Evolutionary conservation across 2,888 invertebrate species (phyloP).

Genomic region (Ceriagrion tenellum): DNA sequence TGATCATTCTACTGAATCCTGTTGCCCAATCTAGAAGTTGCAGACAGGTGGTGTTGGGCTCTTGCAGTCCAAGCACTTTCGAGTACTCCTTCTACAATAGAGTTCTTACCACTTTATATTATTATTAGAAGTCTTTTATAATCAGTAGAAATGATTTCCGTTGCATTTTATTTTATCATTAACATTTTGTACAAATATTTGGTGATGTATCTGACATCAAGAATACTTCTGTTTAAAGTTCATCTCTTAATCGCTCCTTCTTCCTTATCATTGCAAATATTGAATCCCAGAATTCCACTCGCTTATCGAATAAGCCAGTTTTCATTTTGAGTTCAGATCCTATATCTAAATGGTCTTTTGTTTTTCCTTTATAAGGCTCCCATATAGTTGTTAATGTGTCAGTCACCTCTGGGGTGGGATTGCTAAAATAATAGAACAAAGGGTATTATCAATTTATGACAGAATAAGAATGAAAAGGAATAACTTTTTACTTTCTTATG

Average conservation of each 20-base stretch:
- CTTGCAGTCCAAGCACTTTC: too few relatives aligned
- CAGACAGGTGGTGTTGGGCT: too few relatives aligned
- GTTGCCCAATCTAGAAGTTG: too few relatives aligned
- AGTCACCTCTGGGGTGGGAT: slow-evolving; percentile 39
- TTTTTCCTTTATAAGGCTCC: slow-evolving; percentile 31
- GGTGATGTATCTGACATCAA: background rate
- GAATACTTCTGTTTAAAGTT: background rate
- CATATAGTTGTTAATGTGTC: background rate
- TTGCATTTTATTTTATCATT: background rate
- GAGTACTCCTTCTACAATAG: too few relatives aligned
- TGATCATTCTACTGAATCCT: too few relatives aligned
- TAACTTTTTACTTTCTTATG: too few relatives aligned
- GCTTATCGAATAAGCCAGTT: slow-evolving; percentile 28
- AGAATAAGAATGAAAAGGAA: too few relatives aligned
- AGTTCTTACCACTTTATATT: too few relatives aligned
- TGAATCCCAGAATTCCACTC: slow-evolving; percentile 1
- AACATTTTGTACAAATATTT: background rate
- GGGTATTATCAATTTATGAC: background rate
- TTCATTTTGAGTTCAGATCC: slow-evolving; percentile 41
- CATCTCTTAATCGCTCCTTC: slow-evolving; percentile 35
- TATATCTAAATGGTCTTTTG: slow-evolving; percentile 43
- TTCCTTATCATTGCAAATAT: slow-evolving; percentile 29
- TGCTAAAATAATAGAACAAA: background rate
- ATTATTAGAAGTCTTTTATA: too few relatives aligned
- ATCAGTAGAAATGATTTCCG: too few relatives aligned